Percentiles rank a stretch among this genome's conserved stretches.
These are phyloP conservation scores for Esox lucius DNA, from an alignment of 2,797 vertebrate species.

Conservation along the genomic window DNA sequence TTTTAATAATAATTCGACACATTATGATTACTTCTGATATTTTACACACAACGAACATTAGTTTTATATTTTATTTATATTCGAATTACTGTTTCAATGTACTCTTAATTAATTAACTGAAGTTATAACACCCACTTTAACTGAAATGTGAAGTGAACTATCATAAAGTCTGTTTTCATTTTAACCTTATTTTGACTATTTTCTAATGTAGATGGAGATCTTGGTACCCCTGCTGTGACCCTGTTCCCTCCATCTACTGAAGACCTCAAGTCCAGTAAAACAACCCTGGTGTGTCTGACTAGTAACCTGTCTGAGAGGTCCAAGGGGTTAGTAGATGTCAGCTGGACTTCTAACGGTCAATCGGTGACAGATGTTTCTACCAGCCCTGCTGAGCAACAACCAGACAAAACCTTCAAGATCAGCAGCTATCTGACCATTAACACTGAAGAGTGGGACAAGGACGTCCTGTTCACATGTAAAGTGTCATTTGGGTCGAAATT, in stretches of 20 bases:
- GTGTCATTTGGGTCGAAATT: too few relatives aligned
- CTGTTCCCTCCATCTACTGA: conserved; percentile 66
- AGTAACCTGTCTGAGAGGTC: too few relatives aligned
- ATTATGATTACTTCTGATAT: not conserved
- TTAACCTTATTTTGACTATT: conserved; percentile 23
- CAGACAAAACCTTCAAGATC: conserved; percentile 60
- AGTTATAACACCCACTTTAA: not conserved
- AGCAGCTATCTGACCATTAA: conserved; percentile 63
- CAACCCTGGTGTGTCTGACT: conserved; percentile 61
- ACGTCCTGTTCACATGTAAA: too few relatives aligned
- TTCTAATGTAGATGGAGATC: conserved; percentile 23
- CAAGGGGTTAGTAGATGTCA: conserved; percentile 57
- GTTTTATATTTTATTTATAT: not conserved
- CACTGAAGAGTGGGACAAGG: conserved; percentile 49
- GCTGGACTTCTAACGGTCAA: conserved; percentile 56
- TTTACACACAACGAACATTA: not conserved
- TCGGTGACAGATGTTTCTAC: conserved; percentile 53
- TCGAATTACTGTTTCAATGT: not conserved
- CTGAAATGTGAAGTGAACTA: not conserved
- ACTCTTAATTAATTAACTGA: too few relatives aligned
- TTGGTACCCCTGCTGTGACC: conserved; percentile 57
- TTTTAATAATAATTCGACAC: too few relatives aligned
- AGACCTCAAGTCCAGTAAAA: too few relatives aligned
- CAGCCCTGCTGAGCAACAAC: conserved; percentile 49
- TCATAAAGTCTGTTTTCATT: not conserved